Conservation (phyloP, 2,888 invertebrate species). For the Synanthedon formicaeformis region DNA sequence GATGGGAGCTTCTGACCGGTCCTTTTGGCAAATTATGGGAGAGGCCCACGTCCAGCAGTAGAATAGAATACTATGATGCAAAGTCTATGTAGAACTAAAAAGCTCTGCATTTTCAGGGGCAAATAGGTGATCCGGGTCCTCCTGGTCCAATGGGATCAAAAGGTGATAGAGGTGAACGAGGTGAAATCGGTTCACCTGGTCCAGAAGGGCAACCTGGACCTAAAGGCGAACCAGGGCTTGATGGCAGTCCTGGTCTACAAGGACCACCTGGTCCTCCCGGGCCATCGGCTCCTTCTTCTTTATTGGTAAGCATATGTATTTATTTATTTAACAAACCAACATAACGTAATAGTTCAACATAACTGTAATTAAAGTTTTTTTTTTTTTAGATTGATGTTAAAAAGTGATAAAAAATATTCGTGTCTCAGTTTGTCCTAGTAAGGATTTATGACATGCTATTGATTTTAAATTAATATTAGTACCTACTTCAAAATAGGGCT, state of each 20-base stretch:
- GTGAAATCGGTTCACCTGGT: slow-evolving; percentile 70
- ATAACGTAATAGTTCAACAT: neutral
- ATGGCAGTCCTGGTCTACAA: slow-evolving; percentile 75
- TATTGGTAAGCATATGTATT: slow-evolving; percentile 35
- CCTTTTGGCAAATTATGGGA: too few species aligned
- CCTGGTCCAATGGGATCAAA: slow-evolving; percentile 72
- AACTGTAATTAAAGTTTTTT: too few species aligned
- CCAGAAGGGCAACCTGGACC: slow-evolving; percentile 80
- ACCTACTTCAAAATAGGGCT: too few species aligned
- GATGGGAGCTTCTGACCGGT: too few species aligned
- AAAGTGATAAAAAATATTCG: too few species aligned
- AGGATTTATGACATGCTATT: too few species aligned
- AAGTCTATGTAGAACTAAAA: too few species aligned
- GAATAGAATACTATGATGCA: neutral
- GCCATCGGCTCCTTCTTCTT: slow-evolving; percentile 50
- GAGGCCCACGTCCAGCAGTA: too few species aligned
- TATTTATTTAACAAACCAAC: neutral
- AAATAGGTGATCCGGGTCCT: slow-evolving; percentile 77
- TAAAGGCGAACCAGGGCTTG: slow-evolving; percentile 82
- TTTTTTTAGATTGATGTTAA: too few species aligned
- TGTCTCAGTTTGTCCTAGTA: neutral
- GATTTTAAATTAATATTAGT: too few species aligned
- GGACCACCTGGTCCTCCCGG: slow-evolving; percentile 80
- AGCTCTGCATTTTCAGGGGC: slow-evolving; percentile 51
- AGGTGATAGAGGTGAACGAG: slow-evolving; percentile 80